These are phyloP conservation scores for Mnemiopsis leidyi DNA, from an alignment of 37 sponge, comb jelly and placozoan species.

Conservation along the genomic window DNA sequence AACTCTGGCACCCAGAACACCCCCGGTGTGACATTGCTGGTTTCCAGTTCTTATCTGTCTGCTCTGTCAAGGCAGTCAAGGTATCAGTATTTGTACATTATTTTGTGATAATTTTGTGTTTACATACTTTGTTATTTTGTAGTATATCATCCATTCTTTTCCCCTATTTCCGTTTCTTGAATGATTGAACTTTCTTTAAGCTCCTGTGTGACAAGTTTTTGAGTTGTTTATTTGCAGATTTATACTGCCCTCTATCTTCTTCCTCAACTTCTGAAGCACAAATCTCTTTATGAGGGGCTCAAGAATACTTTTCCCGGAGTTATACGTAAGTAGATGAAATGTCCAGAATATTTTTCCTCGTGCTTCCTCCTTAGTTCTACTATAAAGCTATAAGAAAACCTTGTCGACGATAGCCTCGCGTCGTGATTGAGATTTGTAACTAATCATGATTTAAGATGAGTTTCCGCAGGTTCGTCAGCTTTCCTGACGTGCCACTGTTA, in stretches of 20 bases:
- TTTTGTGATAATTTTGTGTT: too few relatives aligned
- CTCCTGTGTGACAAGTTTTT: not conserved
- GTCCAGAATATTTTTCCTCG: too few relatives aligned
- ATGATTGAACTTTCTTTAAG: too few relatives aligned
- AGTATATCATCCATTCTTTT: too few relatives aligned
- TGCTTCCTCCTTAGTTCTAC: too few relatives aligned
- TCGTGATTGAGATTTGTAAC: too few relatives aligned
- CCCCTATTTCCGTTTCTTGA: not conserved
- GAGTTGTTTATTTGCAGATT: not conserved
- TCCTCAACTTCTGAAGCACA: constrained; percentile 9
- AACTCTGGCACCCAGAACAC: not conserved
- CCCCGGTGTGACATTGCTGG: not conserved
- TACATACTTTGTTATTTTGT: too few relatives aligned
- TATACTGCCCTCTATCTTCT: constrained; percentile 15
- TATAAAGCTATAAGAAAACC: too few relatives aligned
- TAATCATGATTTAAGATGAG: not conserved
- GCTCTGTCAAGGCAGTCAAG: constrained; percentile 23
- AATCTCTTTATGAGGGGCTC: not conserved
- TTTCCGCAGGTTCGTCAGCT: not conserved
- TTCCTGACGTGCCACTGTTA: constrained; percentile 16
- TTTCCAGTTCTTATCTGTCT: not conserved
- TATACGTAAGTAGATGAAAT: not conserved
- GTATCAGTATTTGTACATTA: too few relatives aligned
- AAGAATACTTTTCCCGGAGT: constrained; percentile 2
- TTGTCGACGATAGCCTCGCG: too few relatives aligned